Percentiles rank a stretch among this genome's conserved stretches.
phyloP scores from a whole-genome alignment of 2,888 invertebrate species.

The Urechis unicinctus region DNA sequence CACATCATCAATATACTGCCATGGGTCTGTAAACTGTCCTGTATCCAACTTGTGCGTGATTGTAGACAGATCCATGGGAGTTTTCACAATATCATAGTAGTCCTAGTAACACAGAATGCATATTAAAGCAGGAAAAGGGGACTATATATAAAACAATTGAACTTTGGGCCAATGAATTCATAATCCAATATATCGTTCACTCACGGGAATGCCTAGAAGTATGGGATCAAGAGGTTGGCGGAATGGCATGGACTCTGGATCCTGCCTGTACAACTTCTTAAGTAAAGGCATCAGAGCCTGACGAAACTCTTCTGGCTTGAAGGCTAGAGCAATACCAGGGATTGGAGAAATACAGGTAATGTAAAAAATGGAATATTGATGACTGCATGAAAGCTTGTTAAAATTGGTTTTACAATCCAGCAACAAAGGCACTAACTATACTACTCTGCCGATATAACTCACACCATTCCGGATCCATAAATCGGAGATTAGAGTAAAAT shows the following conservation, averaged over 20 bases:
- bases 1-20: constrained; percentile 98
- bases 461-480: too few species aligned
- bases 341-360: too few species aligned
- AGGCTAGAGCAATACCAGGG: too few species aligned
- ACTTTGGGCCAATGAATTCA: not conserved
- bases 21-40: constrained; percentile 92
- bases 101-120: constrained; percentile 62
- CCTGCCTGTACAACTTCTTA: constrained; percentile 84
- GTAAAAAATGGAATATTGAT: too few species aligned
- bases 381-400: too few species aligned
- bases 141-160: not conserved
- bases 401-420: too few species aligned
- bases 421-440: too few species aligned
- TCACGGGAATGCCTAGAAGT: constrained; percentile 21
- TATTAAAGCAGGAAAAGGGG: not conserved
- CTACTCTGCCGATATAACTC: too few species aligned
- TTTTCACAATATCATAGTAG: constrained; percentile 93
- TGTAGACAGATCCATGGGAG: constrained; percentile 94
- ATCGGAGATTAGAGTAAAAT: too few species aligned
- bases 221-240: constrained; percentile 91
- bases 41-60: constrained; percentile 87
- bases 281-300: constrained; percentile 88
- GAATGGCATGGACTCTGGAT: constrained; percentile 95
- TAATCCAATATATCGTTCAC: too few species aligned
- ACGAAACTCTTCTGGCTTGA: constrained; percentile 72